Conservation (phyloP, 2,113 vertebrate species). For the Saccopteryx bilineata region DNA sequence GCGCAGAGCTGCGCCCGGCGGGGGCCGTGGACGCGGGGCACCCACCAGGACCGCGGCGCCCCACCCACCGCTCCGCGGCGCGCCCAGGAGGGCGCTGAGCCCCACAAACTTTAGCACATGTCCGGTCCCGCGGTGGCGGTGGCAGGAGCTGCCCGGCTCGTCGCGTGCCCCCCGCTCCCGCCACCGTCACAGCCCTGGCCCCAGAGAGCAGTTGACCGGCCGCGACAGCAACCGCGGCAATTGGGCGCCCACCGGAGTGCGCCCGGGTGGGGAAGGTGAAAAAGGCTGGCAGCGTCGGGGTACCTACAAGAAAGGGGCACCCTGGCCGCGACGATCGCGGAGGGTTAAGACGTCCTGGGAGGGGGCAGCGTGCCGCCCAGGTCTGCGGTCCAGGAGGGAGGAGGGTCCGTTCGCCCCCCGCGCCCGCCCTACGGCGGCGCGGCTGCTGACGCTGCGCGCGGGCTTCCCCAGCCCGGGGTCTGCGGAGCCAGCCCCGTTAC, state of each 20-base stretch:
- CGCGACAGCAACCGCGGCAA: not conserved
- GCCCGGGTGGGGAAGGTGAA: not conserved
- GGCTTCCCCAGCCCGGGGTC: slow-evolving; percentile 89
- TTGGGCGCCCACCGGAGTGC: slow-evolving; percentile 48
- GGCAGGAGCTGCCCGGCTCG: not conserved
- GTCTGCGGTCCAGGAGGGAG: not conserved
- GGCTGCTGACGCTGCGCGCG: slow-evolving; percentile 79
- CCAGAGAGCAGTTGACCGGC: slow-evolving; percentile 67
- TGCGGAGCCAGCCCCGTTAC: slow-evolving; percentile 91
- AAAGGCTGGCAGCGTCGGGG: not conserved
- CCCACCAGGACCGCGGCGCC: slow-evolving; percentile 47
- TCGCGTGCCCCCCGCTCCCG: not conserved
- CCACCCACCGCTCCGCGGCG: slow-evolving; percentile 67
- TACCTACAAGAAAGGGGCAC: slow-evolving; percentile 10
- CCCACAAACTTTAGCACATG: slow-evolving; percentile 87
- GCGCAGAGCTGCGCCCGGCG: slow-evolving; percentile 34
- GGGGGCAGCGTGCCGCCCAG: not conserved
- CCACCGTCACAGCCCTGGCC: not conserved
- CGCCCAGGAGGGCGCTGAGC: slow-evolving; percentile 63
- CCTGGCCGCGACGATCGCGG: not conserved
- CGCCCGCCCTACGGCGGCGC: slow-evolving; percentile 73
- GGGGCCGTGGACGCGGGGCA: not conserved
- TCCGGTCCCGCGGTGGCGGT: slow-evolving; percentile 63
- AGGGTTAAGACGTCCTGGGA: not conserved
- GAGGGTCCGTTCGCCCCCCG: slow-evolving; percentile 76